Evolutionary conservation across 2,797 vertebrate species (phyloP), one percentile per base, ranked within the genome.

Genomic region (Anisognathus igniventris): DNA sequence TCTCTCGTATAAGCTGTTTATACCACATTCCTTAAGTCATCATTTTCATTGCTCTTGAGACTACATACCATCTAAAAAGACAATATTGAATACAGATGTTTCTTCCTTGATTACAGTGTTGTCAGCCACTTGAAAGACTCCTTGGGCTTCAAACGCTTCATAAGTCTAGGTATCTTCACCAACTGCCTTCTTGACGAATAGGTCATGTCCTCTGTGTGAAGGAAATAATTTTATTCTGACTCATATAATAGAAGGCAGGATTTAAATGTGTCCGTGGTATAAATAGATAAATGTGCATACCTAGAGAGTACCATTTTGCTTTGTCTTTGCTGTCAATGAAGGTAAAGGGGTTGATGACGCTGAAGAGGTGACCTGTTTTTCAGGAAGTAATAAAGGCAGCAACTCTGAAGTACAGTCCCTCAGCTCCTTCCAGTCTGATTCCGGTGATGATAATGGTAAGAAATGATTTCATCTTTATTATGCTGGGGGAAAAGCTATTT

Each of bases 401-500:
- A 99, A 98, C 96, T 99, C 99, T 0, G 99, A 99, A 98, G 98
- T 99, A 86, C 99, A 99, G 67, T 99, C 99, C 7, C 98, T 99
- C 96, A 99, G 98, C 97, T 99, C 99, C 92, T 99, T 99, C 97
- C 99, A 99, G 96, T 99, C 99, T 0, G 99, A 99, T 92, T 99
- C 99, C 1, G 99, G 99, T 8, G 99, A 99, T 25, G 99, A 99
- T 96, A 99, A 99, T 31, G 99, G 99, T 99, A 98, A 99, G 98
- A 91, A 79, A n/a, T 42, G 1, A 9, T 14, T 84, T 45, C 30
- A 44, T 77, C 47, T 72, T 84, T 62, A 44, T 88, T 82, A 30
- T 42, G 8, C 21, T 37, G 7, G 12, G n/a, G 28, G 30, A 4
- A 31, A 64, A 68, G 31, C 64, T 50, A 35, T 86, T 81, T 51